phyloP scores from a whole-genome alignment of 92 coral and sea anemone species.

The Porites lobata region DNA sequence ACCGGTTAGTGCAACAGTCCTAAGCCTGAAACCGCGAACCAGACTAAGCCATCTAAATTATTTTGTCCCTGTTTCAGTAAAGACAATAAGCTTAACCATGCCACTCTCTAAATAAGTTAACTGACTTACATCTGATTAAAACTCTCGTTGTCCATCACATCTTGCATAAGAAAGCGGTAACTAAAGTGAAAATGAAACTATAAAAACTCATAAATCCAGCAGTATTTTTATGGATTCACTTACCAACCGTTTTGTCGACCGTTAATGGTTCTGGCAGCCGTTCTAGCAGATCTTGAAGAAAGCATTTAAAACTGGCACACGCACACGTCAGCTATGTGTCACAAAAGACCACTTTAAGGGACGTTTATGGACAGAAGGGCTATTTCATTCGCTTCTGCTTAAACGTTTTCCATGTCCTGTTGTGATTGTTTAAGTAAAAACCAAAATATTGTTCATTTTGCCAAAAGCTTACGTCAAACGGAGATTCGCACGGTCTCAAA shows the following conservation, averaged over 20 bases:
- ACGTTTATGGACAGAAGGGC: not conserved
- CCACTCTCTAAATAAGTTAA: not conserved
- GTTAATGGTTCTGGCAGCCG: not conserved
- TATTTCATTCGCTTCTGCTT: not conserved
- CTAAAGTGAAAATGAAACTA: slow-evolving; percentile 5
- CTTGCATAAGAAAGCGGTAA: not conserved
- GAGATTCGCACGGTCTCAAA: not conserved
- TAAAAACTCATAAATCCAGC: not conserved
- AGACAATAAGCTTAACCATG: not conserved
- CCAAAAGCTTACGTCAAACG: not conserved
- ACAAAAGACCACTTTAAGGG: not conserved
- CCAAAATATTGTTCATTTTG: slow-evolving; percentile 1
- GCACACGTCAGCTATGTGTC: not conserved
- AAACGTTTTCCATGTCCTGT: slow-evolving; percentile 1
- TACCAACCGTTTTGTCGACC: slow-evolving; percentile 9
- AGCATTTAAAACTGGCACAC: too few species aligned
- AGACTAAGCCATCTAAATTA: not conserved
- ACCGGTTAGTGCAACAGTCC: not conserved
- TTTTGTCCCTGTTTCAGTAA: not conserved
- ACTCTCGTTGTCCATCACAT: not conserved
- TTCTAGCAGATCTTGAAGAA: not conserved
- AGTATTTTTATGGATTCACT: slow-evolving; percentile 1
- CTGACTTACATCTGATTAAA: not conserved
- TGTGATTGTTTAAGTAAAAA: not conserved
- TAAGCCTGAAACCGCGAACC: not conserved